Evolutionary conservation across 1,140 invertebrate species (phyloP).

Genomic region (Ylistrum balloti): DNA sequence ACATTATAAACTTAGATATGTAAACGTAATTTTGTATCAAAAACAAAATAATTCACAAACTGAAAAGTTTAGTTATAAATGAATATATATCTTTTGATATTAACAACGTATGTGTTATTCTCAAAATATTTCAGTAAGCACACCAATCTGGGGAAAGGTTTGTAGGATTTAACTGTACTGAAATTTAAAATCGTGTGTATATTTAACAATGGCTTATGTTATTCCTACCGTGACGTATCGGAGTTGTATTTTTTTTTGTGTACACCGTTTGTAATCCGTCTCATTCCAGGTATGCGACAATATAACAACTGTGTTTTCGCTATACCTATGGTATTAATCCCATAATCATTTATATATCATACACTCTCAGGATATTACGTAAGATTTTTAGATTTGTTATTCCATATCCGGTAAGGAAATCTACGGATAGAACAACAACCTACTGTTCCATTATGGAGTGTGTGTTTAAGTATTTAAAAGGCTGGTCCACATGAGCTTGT

Average conservation of each 20-base stretch:
- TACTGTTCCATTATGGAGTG: neutral
- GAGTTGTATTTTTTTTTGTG: neutral
- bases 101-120: too few relatives aligned
- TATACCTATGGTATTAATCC: neutral
- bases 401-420: neutral
- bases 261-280: neutral
- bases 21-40: too few relatives aligned
- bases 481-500: neutral
- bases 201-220: neutral
- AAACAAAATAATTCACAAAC: too few relatives aligned
- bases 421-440: neutral
- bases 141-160: too few relatives aligned
- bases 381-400: neutral
- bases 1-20: too few relatives aligned
- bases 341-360: neutral
- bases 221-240: neutral
- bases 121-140: too few relatives aligned
- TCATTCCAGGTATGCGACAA: neutral
- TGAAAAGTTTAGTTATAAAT: too few relatives aligned
- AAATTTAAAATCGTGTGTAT: neutral
- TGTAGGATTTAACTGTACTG: conserved; percentile 6
- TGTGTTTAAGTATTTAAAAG: neutral
- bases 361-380: neutral
- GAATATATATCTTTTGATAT: too few relatives aligned
- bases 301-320: neutral